Evolutionary conservation across 2,888 invertebrate species (phyloP).

Genomic region (Orthosia gracilis): DNA sequence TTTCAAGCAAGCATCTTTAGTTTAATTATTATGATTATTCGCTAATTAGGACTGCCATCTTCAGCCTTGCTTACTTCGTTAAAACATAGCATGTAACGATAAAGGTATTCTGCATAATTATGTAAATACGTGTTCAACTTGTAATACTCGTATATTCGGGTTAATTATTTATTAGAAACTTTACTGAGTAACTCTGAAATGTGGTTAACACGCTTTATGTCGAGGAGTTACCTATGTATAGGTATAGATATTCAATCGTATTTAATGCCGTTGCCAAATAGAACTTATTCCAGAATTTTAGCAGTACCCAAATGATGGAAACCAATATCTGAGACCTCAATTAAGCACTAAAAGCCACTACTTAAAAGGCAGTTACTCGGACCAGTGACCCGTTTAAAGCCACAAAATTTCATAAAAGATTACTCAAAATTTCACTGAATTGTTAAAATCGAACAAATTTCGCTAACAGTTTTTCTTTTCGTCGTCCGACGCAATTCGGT

Average conservation of each 20-base stretch:
- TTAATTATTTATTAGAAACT: constrained; percentile 19
- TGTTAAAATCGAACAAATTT: constrained; percentile 54
- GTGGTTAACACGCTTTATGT: constrained; percentile 22
- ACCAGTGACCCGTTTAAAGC: constrained; percentile 55
- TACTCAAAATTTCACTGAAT: constrained; percentile 54
- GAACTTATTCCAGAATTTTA: not conserved
- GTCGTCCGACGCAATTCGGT: constrained; percentile 32
- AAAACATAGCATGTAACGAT: not conserved
- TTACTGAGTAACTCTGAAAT: constrained; percentile 22
- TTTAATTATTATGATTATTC: constrained; percentile 19
- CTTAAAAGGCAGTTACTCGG: constrained; percentile 51
- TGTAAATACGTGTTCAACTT: not conserved
- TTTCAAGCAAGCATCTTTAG: not conserved
- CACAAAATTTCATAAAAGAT: constrained; percentile 54
- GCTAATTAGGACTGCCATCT: constrained; percentile 29
- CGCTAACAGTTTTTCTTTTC: constrained; percentile 46
- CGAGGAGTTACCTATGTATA: not conserved
- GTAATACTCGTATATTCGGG: constrained; percentile 1
- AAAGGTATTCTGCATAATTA: constrained; percentile 8
- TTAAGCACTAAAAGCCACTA: constrained; percentile 41
- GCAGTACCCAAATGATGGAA: not conserved
- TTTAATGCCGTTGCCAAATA: not conserved
- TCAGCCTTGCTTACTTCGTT: not conserved
- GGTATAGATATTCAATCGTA: not conserved
- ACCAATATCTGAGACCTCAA: constrained; percentile 20